Evolutionary conservation across 2,888 invertebrate species (phyloP), one percentile per base, ranked within the genome.

Genomic region (Antheraea yamamai): DNA sequence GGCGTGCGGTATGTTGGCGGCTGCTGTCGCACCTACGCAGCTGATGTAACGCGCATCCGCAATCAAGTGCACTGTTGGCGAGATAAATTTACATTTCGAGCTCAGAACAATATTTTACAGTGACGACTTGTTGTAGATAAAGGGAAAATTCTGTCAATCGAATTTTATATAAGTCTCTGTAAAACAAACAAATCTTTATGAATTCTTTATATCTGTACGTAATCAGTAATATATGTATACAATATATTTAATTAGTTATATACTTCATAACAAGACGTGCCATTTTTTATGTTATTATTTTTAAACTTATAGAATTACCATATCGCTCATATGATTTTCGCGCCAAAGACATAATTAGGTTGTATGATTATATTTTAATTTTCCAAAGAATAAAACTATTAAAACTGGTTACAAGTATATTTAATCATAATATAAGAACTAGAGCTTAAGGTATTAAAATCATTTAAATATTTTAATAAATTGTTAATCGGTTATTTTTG

Each of bases 1-100:
- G 98, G 98, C 0, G 97, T 97, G 58, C 96, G 96, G 75, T 98
- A 97, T 88, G 96, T 99, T 71, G 99, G 99, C 35, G 99, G 99
- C 0, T 99, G 99, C 84, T 99, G 99, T 89, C 95, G 98, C 80
- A 97, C 98, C 0, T 97, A 97, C 83, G 97, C 98, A 1, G 95
- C 96, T 0, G 98, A 98, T 87, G 97, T 99, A 58, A 95, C 95
- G 16, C 96, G 96, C 80, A 97, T 98, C 82, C 95, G 96, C 75
- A 95, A 96, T 82, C 95, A 96, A 79, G 96, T 97, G 75, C 88
- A 89, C 80, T 91, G 92, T 82, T 95, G 95, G 95, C 87, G 91
- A 14, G 94, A 94, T 81, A 92, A 91, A 77, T 87, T 86, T 83
- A 89, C 92, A 64, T 94, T 75, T 73, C 30, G 55, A 30, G 30